phyloP scores from a whole-genome alignment of 2,113 vertebrate species.

The Nothobranchius kuhntae region DNA sequence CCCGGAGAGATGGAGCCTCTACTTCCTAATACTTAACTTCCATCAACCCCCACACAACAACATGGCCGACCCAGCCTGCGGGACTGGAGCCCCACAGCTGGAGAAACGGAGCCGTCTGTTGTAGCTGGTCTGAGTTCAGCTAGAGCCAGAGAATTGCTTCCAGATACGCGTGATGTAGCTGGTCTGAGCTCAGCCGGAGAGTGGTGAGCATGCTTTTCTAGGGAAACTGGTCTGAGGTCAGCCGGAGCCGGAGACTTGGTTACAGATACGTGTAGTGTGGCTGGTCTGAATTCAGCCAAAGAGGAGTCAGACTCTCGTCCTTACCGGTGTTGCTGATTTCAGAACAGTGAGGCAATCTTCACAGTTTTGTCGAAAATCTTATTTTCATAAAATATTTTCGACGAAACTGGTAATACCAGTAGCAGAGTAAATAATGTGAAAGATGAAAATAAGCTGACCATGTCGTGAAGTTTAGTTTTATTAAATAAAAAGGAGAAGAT shows the following conservation, averaged over 20 bases:
- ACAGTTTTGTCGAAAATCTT: neutral
- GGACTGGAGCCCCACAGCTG: constrained; percentile 66
- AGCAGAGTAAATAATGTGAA: neutral
- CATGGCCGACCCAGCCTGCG: constrained; percentile 71
- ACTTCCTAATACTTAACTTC: constrained; percentile 70
- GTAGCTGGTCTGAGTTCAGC: constrained; percentile 32
- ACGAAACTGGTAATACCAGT: neutral
- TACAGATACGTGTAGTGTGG: too few relatives aligned
- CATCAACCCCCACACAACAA: constrained; percentile 70
- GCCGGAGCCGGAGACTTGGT: too few relatives aligned
- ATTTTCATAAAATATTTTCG: neutral
- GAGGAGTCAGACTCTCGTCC: too few relatives aligned
- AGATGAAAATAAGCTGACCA: neutral
- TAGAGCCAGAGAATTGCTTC: neutral
- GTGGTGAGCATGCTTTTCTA: too few relatives aligned
- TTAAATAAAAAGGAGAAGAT: constrained; percentile 17
- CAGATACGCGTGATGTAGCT: too few relatives aligned
- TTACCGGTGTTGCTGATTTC: too few relatives aligned
- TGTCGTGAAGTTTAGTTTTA: constrained; percentile 3
- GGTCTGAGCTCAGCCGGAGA: too few relatives aligned
- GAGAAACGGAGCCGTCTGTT: constrained; percentile 38
- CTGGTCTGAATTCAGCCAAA: too few relatives aligned
- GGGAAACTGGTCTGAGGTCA: too few relatives aligned
- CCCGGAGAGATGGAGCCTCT: constrained; percentile 47
- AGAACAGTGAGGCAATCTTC: neutral